These are phyloP conservation scores for Nasonia giraulti DNA, from an alignment of 1,140 invertebrate species.

Conservation along the genomic window DNA sequence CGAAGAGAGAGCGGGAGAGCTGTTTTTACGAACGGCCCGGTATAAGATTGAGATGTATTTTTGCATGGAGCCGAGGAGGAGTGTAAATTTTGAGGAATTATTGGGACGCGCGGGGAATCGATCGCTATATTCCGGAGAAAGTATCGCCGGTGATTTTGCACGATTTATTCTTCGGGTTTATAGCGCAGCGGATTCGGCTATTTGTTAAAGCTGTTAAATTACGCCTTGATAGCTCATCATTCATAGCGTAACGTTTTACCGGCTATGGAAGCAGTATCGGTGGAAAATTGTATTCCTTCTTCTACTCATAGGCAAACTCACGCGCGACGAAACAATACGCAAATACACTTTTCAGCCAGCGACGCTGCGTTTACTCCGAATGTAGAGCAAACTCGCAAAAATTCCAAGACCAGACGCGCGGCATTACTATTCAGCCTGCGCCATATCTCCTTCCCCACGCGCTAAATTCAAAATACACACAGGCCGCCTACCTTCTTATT, in stretches of 20 bases:
- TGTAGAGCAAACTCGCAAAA: neutral
- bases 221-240: too few relatives aligned
- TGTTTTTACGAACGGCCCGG: neutral
- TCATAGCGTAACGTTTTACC: too few relatives aligned
- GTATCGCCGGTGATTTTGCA: neutral
- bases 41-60: neutral
- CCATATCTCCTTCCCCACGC: neutral
- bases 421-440: slow-evolving; percentile 11
- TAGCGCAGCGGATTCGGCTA: too few relatives aligned
- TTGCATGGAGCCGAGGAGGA: neutral
- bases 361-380: neutral
- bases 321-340: neutral
- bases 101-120: neutral
- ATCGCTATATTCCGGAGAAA: neutral
- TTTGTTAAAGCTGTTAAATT: too few relatives aligned
- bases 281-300: neutral
- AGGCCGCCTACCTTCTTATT: slow-evolving; percentile 1
- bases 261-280: too few relatives aligned
- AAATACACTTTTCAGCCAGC: neutral
- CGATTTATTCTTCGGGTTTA: neutral
- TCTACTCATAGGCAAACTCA: neutral
- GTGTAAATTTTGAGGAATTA: slow-evolving; percentile 6
- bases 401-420: neutral
- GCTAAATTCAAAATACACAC: slow-evolving; percentile 37
- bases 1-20: neutral